Conservation (phyloP, 2,113 vertebrate genomes). For the Diadophis punctatus region DNA sequence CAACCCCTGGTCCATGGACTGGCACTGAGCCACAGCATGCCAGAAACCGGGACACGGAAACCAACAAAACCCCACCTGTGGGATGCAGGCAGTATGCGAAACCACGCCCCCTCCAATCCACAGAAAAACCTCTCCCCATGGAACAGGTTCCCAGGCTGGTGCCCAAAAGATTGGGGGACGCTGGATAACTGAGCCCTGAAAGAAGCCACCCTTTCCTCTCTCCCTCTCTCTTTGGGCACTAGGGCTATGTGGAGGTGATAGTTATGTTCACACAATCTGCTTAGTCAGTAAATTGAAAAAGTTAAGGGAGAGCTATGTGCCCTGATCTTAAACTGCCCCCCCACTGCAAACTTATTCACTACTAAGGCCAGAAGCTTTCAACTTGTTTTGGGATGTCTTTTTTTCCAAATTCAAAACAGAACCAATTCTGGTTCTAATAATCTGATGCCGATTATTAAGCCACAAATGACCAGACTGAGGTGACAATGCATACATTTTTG, state of each 20-base stretch:
- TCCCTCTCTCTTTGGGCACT: background rate
- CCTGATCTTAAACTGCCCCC: background rate
- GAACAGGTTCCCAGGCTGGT: no score
- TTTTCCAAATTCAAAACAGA: background rate
- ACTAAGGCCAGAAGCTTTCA: background rate
- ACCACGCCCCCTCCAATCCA: no score
- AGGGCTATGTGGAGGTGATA: background rate
- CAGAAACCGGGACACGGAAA: no score
- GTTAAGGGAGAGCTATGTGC: background rate
- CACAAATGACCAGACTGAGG: background rate
- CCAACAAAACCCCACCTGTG: no score
- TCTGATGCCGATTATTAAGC: background rate
- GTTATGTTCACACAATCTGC: background rate
- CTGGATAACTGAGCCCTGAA: background rate
- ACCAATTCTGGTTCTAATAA: background rate
- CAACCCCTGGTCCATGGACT: no score
- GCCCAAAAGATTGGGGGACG: no score
- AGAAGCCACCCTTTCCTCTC: background rate
- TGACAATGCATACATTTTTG: background rate
- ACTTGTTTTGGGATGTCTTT: background rate
- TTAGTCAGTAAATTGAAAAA: background rate
- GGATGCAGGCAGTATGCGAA: no score
- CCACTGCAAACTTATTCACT: background rate
- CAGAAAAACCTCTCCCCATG: no score
- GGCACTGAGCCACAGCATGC: no score